These are phyloP conservation scores for Pao palembangensis DNA, from an alignment of 2,113 vertebrate genomes.

Conservation along the genomic window DNA sequence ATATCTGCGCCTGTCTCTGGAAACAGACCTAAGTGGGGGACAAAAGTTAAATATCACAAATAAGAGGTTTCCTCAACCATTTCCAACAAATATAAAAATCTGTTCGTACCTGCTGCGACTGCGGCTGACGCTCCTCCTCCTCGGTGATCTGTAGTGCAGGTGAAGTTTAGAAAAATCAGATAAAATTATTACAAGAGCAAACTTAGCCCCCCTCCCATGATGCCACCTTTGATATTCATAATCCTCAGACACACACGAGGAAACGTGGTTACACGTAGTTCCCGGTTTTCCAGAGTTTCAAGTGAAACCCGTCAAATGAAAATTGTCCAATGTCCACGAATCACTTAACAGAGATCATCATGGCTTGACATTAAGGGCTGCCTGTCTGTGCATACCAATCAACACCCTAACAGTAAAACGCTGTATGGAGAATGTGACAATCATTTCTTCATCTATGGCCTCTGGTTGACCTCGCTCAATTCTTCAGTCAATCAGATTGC, in stretches of 20 bases:
- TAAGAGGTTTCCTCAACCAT: neutral
- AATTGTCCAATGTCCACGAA: slow-evolving; percentile 29
- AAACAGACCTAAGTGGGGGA: slow-evolving; percentile 80
- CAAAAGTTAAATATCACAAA: neutral
- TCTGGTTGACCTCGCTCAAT: too few relatives aligned
- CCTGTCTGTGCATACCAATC: too few relatives aligned
- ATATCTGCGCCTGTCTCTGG: slow-evolving; percentile 92
- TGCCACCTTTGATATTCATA: slow-evolving; percentile 31
- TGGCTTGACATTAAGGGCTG: slow-evolving; percentile 46
- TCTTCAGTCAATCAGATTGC: too few relatives aligned
- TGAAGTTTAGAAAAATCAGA: slow-evolving; percentile 25
- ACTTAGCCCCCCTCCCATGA: slow-evolving; percentile 11
- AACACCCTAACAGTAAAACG: too few relatives aligned
- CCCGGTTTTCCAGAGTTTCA: slow-evolving; percentile 63
- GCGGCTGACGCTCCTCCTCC: slow-evolving; percentile 90
- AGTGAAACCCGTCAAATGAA: slow-evolving; percentile 21
- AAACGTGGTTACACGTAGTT: slow-evolving; percentile 46
- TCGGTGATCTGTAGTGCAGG: slow-evolving; percentile 84
- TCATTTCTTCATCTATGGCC: too few relatives aligned
- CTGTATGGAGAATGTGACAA: too few relatives aligned
- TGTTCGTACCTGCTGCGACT: slow-evolving; percentile 90
- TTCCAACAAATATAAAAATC: too few relatives aligned
- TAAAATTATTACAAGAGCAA: slow-evolving; percentile 18
- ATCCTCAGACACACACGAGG: slow-evolving; percentile 25
- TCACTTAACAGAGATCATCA: slow-evolving; percentile 25